Conservation (phyloP, 2,888 invertebrate genomes). For the Heteromyza rotundicornis region DNA sequence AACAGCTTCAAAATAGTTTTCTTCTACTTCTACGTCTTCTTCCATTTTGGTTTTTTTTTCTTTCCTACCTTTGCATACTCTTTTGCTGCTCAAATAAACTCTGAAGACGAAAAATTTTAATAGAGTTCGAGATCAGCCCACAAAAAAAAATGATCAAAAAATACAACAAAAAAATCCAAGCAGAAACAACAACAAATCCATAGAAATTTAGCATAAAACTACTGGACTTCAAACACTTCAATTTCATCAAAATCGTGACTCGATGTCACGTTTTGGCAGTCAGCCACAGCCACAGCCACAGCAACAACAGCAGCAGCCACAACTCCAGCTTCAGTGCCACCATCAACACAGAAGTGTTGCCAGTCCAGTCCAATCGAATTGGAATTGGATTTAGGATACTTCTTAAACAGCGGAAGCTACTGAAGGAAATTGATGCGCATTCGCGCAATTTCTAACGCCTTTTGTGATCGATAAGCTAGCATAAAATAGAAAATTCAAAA, state of each 20-base stretch:
- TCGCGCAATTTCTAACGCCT: slow-evolving; percentile 43
- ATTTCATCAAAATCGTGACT: slow-evolving; percentile 56
- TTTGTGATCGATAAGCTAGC: slow-evolving; percentile 41
- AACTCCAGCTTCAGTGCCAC: no score
- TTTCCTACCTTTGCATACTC: no score
- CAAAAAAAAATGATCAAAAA: neutral
- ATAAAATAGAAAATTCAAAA: slow-evolving; percentile 12
- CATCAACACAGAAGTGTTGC: slow-evolving; percentile 37
- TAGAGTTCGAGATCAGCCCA: neutral
- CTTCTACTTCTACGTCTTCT: no score
- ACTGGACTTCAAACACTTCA: slow-evolving; percentile 29
- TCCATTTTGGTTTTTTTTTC: no score
- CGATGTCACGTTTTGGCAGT: slow-evolving; percentile 52
- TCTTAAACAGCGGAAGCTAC: slow-evolving; percentile 37
- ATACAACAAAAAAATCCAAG: neutral
- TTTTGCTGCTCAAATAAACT: no score
- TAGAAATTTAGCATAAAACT: neutral
- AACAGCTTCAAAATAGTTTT: no score
- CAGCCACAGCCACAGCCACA: slow-evolving; percentile 29
- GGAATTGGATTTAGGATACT: slow-evolving; percentile 29
- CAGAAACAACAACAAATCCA: neutral
- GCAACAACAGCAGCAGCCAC: slow-evolving; percentile 30
- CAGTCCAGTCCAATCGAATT: slow-evolving; percentile 24
- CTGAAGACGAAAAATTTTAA: no score
- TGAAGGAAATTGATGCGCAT: slow-evolving; percentile 33